phyloP scores from a whole-genome alignment of 2,888 invertebrate genomes.

The Tipula unca region DNA sequence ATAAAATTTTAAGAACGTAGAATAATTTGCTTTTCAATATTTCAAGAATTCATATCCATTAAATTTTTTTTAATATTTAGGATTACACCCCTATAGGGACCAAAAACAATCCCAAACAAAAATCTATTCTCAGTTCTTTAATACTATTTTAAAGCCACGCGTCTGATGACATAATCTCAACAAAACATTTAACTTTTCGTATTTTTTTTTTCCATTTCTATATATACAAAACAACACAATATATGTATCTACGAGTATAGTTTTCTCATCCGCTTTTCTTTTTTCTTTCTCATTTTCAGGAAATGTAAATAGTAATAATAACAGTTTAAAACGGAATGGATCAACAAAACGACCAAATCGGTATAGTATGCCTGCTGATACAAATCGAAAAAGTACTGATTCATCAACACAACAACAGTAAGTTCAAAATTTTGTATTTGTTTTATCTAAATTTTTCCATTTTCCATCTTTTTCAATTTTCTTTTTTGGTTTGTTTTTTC shows the following conservation, averaged over 20 bases:
- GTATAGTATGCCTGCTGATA: conserved; percentile 14
- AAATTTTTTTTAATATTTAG: not conserved
- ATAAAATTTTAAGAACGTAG: not conserved
- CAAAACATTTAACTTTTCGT: not conserved
- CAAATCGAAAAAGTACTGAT: conserved; percentile 15
- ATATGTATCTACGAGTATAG: no score
- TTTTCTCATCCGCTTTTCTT: not conserved
- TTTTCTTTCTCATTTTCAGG: conserved; percentile 9
- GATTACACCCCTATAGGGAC: not conserved
- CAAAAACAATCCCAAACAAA: not conserved
- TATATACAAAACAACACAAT: not conserved
- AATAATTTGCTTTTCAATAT: not conserved
- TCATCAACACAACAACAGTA: conserved; percentile 16
- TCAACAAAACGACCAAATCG: conserved; percentile 18
- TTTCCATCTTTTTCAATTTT: not conserved
- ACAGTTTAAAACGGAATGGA: conserved; percentile 16
- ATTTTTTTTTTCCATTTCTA: not conserved
- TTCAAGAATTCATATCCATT: not conserved
- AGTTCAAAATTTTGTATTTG: not conserved
- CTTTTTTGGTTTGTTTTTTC: not conserved
- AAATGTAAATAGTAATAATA: conserved; percentile 16
- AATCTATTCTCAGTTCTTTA: not conserved
- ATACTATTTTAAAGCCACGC: not conserved
- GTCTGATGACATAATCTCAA: not conserved
- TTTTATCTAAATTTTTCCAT: not conserved